Evolutionary conservation across 2,888 invertebrate species (phyloP), one percentile per base, ranked within the genome.

Genomic region (Acheta domesticus): DNA sequence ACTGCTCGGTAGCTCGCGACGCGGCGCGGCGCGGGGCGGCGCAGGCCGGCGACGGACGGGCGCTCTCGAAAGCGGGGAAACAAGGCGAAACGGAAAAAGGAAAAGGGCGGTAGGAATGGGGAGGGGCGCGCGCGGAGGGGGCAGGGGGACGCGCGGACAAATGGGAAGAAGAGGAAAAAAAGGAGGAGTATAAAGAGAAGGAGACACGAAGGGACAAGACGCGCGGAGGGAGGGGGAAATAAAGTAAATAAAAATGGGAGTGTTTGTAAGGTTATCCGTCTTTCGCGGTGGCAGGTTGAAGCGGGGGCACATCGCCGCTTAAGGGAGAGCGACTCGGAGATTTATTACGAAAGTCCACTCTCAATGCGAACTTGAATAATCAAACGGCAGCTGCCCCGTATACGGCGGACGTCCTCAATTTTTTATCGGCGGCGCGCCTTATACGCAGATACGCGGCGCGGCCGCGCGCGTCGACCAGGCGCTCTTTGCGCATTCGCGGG

Each of bases 341-440:
- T 81, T 81, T 81, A 81, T 81, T 74, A 79, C 79, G 78, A 78
- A 78, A 48, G 62, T 62, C 78, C 49, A 49, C 74, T 74, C 78
- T 81, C 81, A 81, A 79, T 81, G 78, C 79, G 76, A 79, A 79
- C 81, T 78, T 81, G 81, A 79, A 81, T 81, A 81, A 81, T 80
- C 81, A 80, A 81, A 81, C 76, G 79, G 80, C 74, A 80, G 78
- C 81, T 74, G 77, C 80, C 80, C 86, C 86, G 85, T 87, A 87
- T 87, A 87, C 86, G 86, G 86, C 85, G 84, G 86, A 86, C 85
- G 86, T 86, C 86, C 86, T 87, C 86, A 86, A 87, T 87, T 87
- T 86, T 87, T 87, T 87, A 86, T 87, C 86, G 86, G 86, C 86
- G 85, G 85, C 86, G 86, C 85, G 85, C 86, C 86, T 77, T 81